Evolutionary conservation across 2,113 vertebrate genomes (phyloP).

Genomic region (Penelope pileata): DNA sequence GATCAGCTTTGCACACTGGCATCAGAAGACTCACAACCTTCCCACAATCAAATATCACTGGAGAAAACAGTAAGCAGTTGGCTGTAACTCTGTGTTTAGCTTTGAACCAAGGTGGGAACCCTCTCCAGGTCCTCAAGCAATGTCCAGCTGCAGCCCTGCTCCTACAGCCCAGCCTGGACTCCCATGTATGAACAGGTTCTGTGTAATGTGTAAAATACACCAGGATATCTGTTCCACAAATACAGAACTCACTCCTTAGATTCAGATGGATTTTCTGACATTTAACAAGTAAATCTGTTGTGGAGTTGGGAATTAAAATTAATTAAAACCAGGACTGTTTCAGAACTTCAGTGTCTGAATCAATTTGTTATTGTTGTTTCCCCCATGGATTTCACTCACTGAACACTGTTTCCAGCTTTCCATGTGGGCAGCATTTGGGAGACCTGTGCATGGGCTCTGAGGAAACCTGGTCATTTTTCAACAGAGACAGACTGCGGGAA

Average conservation of each 20-base stretch:
- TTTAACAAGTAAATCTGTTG: constrained; percentile 33
- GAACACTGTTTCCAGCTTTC: neutral
- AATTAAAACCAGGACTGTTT: constrained; percentile 28
- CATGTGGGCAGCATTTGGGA: neutral
- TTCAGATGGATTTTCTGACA: constrained; percentile 34
- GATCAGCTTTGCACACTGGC: constrained; percentile 61
- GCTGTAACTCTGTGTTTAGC: neutral
- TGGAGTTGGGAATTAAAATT: constrained; percentile 25
- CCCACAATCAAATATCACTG: neutral
- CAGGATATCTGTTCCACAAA: neutral
- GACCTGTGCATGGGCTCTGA: neutral
- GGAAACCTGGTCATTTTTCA: neutral
- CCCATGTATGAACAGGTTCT: neutral
- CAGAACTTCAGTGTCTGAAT: constrained; percentile 4
- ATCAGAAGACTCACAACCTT: constrained; percentile 10
- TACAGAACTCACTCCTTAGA: neutral
- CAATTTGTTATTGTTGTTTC: constrained; percentile 23
- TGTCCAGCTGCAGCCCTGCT: neutral
- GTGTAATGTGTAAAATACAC: neutral
- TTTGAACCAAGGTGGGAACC: neutral
- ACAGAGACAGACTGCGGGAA: neutral
- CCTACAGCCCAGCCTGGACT: neutral
- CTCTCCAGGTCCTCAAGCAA: neutral
- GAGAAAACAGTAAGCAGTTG: constrained; percentile 15
- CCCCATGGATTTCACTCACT: neutral